phyloP scores from a whole-genome alignment of 2,888 invertebrate species.

The Brenthis hecate region DNA sequence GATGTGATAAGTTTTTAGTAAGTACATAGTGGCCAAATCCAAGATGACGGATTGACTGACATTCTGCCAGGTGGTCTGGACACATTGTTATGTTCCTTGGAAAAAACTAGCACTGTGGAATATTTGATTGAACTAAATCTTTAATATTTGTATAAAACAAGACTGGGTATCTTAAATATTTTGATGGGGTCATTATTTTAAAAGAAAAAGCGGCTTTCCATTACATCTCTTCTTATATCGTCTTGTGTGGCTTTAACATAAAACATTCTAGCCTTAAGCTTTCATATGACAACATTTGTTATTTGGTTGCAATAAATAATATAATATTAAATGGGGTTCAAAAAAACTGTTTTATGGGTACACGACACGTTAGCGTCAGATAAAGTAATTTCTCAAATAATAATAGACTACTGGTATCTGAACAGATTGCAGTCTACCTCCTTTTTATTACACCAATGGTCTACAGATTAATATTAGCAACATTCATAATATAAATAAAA shows the following conservation, averaged over 20 bases:
- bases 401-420: no score
- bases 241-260: conserved; percentile 15
- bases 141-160: conserved; percentile 20
- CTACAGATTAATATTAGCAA: no score
- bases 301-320: no score
- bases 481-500: no score
- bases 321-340: no score
- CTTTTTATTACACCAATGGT: no score
- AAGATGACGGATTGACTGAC: conserved; percentile 13
- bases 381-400: no score
- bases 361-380: no score
- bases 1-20: conserved; percentile 22
- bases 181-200: conserved; percentile 20
- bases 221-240: conserved; percentile 10
- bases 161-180: conserved; percentile 20
- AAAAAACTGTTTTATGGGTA: no score
- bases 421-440: no score
- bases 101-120: conserved; percentile 26
- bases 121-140: conserved; percentile 19
- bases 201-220: conserved; percentile 12
- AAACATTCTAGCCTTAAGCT: not conserved
- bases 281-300: no score
- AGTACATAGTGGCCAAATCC: conserved; percentile 6
- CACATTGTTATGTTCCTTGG: conserved; percentile 9
- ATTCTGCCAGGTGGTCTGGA: conserved; percentile 30